These are phyloP conservation scores for Hetaerina titia DNA, from an alignment of 2,888 invertebrate species.

Conservation along the genomic window DNA sequence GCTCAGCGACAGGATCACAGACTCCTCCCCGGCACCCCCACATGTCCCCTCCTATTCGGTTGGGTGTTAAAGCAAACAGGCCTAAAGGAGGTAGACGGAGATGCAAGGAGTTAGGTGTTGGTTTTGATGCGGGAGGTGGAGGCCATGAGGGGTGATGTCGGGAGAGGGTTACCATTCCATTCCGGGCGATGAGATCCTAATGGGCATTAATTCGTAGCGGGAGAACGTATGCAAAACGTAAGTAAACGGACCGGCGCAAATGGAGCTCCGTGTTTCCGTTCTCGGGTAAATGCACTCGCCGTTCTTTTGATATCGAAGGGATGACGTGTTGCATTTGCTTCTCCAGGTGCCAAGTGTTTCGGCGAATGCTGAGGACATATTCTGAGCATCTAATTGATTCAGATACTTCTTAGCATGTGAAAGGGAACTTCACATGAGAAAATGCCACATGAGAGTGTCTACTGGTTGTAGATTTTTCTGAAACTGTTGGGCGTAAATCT, in stretches of 20 bases:
- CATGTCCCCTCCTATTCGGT: background rate
- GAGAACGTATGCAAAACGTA: slow-evolving; percentile 27
- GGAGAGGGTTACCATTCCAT: background rate
- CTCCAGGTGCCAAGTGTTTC: background rate
- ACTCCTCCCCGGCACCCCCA: background rate
- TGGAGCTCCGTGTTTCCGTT: slow-evolving; percentile 5
- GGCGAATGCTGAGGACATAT: background rate
- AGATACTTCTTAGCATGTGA: too few relatives aligned
- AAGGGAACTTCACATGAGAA: too few relatives aligned
- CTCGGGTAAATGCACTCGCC: background rate
- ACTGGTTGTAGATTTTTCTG: too few relatives aligned
- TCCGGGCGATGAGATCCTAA: slow-evolving; percentile 27
- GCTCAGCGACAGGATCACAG: background rate
- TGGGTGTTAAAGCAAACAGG: slow-evolving; percentile 13
- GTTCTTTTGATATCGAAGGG: background rate
- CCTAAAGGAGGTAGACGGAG: background rate
- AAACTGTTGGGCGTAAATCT: too few relatives aligned
- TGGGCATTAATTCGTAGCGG: slow-evolving; percentile 21
- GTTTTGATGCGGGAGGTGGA: slow-evolving; percentile 13
- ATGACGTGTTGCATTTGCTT: background rate
- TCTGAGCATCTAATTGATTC: background rate
- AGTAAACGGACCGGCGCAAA: background rate
- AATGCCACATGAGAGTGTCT: too few relatives aligned
- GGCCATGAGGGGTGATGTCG: background rate
- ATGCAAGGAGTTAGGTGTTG: slow-evolving; percentile 21